Conservation (phyloP, 2,888 invertebrate genomes). For the Vesta saturnalis region DNA sequence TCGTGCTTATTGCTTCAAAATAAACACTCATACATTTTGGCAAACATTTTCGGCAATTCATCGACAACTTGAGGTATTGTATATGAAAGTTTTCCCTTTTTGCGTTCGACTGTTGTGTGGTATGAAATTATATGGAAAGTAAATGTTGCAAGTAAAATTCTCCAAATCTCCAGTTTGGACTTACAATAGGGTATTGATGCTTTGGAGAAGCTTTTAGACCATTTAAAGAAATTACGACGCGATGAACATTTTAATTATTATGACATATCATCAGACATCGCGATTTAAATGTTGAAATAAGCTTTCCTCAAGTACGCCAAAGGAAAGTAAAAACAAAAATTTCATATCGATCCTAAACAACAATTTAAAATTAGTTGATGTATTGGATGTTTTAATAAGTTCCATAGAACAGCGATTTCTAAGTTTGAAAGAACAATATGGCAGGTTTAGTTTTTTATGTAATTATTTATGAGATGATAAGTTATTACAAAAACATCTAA, state of each 20-base stretch:
- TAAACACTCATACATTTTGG: too few species aligned
- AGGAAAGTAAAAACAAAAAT: constrained; percentile 36
- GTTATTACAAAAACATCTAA: constrained; percentile 31
- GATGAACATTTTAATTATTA: constrained; percentile 43
- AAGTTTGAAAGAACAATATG: constrained; percentile 20
- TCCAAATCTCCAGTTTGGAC: background rate
- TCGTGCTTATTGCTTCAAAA: too few species aligned
- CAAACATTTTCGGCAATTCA: too few species aligned
- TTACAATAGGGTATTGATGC: background rate
- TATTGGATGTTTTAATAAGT: constrained; percentile 33
- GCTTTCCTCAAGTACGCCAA: constrained; percentile 38
- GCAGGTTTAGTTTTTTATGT: constrained; percentile 22
- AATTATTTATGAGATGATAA: constrained; percentile 24
- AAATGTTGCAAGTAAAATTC: background rate
- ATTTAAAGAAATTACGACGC: constrained; percentile 30
- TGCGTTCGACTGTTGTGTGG: background rate
- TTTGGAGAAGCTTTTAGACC: constrained; percentile 32
- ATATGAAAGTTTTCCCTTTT: constrained; percentile 22
- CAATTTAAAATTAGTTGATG: constrained; percentile 33
- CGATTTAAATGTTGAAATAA: constrained; percentile 38
- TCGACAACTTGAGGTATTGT: too few species aligned
- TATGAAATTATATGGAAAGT: too few species aligned
- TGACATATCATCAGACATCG: constrained; percentile 38
- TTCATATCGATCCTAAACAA: constrained; percentile 39
- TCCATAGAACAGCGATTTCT: constrained; percentile 36